These are phyloP conservation scores for Chymomyza procnemis DNA, from an alignment of 2,888 invertebrate species.

Conservation along the genomic window DNA sequence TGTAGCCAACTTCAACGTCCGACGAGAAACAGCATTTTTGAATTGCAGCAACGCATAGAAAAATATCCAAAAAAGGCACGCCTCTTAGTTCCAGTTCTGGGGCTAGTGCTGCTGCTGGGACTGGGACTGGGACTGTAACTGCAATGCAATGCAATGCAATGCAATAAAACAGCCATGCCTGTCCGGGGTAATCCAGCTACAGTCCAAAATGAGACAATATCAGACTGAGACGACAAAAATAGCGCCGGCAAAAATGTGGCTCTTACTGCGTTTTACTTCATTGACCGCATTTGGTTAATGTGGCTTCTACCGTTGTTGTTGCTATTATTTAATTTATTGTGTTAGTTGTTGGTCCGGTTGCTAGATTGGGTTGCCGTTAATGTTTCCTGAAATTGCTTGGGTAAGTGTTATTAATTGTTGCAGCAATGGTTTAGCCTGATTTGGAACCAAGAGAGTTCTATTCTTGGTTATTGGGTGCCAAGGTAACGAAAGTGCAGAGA, in stretches of 20 bases:
- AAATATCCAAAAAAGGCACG: slow-evolving; percentile 60
- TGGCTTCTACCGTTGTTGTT: slow-evolving; percentile 22
- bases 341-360: slow-evolving; percentile 15
- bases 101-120: slow-evolving; percentile 19
- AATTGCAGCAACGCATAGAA: slow-evolving; percentile 18
- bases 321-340: slow-evolving; percentile 19
- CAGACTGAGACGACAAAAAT: slow-evolving; percentile 53
- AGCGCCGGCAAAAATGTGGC: slow-evolving; percentile 61
- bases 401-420: slow-evolving; percentile 49
- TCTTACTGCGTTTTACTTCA: slow-evolving; percentile 67
- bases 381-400: slow-evolving; percentile 47
- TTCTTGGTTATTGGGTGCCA: neutral
- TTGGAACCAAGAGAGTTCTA: neutral
- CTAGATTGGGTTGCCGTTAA: slow-evolving; percentile 23
- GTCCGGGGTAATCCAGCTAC: slow-evolving; percentile 34
- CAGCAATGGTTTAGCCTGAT: slow-evolving; percentile 12
- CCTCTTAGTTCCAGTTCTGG: slow-evolving; percentile 28
- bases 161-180: slow-evolving; percentile 73
- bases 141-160: slow-evolving; percentile 52
- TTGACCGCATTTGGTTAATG: slow-evolving; percentile 70
- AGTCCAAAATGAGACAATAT: slow-evolving; percentile 69
- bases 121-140: slow-evolving; percentile 27
- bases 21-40: slow-evolving; percentile 15
- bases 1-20: slow-evolving; percentile 25
- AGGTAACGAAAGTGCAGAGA: neutral